Evolutionary conservation across 2,113 vertebrate species (phyloP).

Genomic region (Leucopternis melanops): DNA sequence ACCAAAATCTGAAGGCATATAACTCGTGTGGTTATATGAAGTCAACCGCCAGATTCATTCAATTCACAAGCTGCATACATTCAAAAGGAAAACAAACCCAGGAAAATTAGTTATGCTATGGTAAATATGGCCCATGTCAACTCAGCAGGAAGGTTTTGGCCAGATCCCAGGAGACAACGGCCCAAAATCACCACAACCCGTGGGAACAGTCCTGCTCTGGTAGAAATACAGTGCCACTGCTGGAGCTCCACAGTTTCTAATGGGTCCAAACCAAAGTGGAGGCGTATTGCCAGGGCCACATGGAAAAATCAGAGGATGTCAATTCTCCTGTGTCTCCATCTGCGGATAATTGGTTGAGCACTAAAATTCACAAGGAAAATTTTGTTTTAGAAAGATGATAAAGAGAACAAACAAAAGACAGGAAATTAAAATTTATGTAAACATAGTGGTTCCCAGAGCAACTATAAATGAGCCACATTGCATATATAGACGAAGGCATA

Average conservation of each 20-base stretch:
- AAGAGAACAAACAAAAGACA: slow-evolving; percentile 65
- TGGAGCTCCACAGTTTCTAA: neutral
- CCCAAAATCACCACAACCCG: neutral
- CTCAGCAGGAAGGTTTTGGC: neutral
- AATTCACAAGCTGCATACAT: neutral
- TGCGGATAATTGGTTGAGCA: neutral
- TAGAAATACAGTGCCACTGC: neutral
- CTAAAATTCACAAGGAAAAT: slow-evolving; percentile 46
- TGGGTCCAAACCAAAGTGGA: neutral
- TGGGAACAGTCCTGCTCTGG: neutral
- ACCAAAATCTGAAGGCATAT: neutral
- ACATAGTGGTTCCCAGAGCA: slow-evolving; percentile 58
- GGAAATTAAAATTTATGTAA: slow-evolving; percentile 71
- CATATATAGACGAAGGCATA: slow-evolving; percentile 50
- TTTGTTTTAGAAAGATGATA: slow-evolving; percentile 60
- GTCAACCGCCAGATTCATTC: neutral
- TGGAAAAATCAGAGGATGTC: slow-evolving; percentile 4
- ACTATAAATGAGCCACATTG: slow-evolving; percentile 48
- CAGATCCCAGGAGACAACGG: neutral
- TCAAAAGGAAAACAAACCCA: neutral
- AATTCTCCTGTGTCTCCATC: slow-evolving; percentile 3
- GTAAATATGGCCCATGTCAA: neutral
- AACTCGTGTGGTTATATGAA: neutral
- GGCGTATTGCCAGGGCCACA: neutral
- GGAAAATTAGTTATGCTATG: neutral